Evolutionary conservation across 1,140 invertebrate species (phyloP), one percentile per base, ranked within the genome.

Genomic region (Oryctes rhinoceros): DNA sequence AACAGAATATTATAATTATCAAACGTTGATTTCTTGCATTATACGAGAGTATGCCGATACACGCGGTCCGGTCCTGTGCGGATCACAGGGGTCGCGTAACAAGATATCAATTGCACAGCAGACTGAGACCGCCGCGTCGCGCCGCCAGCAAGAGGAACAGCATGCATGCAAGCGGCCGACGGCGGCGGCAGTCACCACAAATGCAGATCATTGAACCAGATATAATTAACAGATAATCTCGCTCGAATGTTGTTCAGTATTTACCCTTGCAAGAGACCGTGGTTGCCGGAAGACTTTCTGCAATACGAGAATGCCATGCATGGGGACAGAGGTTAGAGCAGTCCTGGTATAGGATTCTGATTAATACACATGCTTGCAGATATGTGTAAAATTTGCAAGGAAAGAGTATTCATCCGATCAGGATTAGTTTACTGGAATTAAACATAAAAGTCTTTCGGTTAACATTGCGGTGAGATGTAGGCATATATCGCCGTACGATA

Each of bases 141-240:
- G 24, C 24, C 65, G 24, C 13, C 24, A 24, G 65, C 65, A 37
- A 71, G 11, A 37, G 65, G 37, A 71, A 30, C 65, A 71, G 35
- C 65, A 71, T 71, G 35, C 65, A 71, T 71, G 35, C 65, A 37
- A 71, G 18, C 65, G 65, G 24, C 24, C 65, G 15, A 71, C 65
- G 13, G 24, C 65, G 13, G 24, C 53, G 24, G 10, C 65, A 15
- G 65, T 35, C 65, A 24, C 65, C 65, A 24, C 65, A 35, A 71
- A 71, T 71, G 24, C 65, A 71, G 65, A 71, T 71, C 65, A 71
- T 71, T 71, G 65, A 71, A 71, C 65, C 24, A 71, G 65, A 71
- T 71, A 71, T 71, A 71, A 71, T 71, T 71, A 71, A 71, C 24
- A 71, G 65, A 71, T 71, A 71, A 71, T 71, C 65, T 71, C 65